A percentile compares a stretch with the other conserved stretches of the same genome.
phyloP scores from a whole-genome alignment of 2,113 vertebrate species.

The Hypocryptadius cinnamomeus region DNA sequence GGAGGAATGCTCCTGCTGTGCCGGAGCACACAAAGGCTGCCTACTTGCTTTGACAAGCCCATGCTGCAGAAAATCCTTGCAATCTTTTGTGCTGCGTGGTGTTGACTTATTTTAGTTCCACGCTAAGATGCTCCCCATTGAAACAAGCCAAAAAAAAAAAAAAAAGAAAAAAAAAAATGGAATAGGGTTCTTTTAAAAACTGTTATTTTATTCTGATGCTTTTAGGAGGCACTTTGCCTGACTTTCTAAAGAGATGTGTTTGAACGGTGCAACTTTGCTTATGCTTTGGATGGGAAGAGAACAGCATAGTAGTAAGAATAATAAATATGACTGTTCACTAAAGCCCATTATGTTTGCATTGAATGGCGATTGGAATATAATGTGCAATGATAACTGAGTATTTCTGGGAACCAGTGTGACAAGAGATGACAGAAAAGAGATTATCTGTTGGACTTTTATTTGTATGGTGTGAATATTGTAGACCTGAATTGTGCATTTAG shows the following conservation, averaged over 20 bases:
- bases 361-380: neutral
- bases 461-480: neutral
- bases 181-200: neutral
- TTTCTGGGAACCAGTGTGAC: neutral
- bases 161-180: neutral
- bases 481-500: neutral
- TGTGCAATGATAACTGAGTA: neutral
- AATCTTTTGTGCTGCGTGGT: slow-evolving; percentile 29
- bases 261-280: neutral
- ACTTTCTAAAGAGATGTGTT: neutral
- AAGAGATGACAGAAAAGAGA: neutral
- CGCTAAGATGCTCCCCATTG: slow-evolving; percentile 8
- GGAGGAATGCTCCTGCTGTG: slow-evolving; percentile 46
- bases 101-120: slow-evolving; percentile 42
- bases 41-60: slow-evolving; percentile 48
- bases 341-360: neutral
- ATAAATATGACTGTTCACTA: neutral
- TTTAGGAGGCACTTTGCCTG: neutral
- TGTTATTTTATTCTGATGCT: neutral
- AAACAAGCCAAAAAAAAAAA: neutral
- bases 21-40: slow-evolving; percentile 38
- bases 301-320: neutral
- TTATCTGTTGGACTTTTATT: neutral
- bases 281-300: neutral
- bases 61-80: slow-evolving; percentile 47